Evolutionary conservation across 2,113 vertebrate genomes (phyloP).

Genomic region (Hippocampus barbouri): DNA sequence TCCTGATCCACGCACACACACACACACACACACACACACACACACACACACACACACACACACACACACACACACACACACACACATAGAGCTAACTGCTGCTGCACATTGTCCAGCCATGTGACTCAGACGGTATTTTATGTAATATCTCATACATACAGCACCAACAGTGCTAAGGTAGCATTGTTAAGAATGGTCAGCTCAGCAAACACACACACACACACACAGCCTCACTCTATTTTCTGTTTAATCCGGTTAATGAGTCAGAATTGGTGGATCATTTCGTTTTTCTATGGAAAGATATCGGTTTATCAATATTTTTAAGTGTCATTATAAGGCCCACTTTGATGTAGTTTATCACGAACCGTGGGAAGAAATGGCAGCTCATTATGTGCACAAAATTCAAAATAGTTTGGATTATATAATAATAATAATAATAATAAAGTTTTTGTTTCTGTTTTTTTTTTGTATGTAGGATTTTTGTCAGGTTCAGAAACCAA

Average conservation of each 20-base stretch:
- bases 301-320: not conserved
- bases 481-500: no score
- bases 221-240: not conserved
- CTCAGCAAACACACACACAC: not conserved
- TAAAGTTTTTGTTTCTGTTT: no score
- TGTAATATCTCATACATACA: slow-evolving; percentile 46
- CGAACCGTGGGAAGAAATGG: not conserved
- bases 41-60: slow-evolving; percentile 24
- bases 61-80: slow-evolving; percentile 5
- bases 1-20: slow-evolving; percentile 24
- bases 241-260: slow-evolving; percentile 21
- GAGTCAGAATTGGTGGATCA: not conserved
- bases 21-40: slow-evolving; percentile 14
- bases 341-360: not conserved
- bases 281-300: not conserved
- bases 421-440: no score
- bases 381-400: not conserved
- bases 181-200: slow-evolving; percentile 1
- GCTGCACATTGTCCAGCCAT: slow-evolving; percentile 39
- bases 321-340: not conserved
- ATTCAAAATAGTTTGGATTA: not conserved
- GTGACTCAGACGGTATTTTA: slow-evolving; percentile 50
- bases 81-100: not conserved
- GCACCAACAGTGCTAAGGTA: slow-evolving; percentile 33
- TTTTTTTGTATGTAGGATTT: no score